A percentile compares a stretch with the other conserved stretches of the same genome.
These are phyloP conservation scores for Rhagophthalmus giganteus DNA, from an alignment of 2,888 invertebrate genomes.

Conservation along the genomic window DNA sequence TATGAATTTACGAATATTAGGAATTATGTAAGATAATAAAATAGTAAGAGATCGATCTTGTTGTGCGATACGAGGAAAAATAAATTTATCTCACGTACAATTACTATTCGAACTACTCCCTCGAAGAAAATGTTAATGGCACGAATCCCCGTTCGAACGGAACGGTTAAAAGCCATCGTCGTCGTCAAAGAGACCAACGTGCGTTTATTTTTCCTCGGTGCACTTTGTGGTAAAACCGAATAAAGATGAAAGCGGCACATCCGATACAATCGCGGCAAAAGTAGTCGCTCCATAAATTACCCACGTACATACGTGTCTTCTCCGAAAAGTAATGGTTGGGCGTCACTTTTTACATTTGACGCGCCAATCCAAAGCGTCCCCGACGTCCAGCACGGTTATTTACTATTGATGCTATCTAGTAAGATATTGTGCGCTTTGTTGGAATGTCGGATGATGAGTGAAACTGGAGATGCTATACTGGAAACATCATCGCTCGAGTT, in stretches of 20 bases:
- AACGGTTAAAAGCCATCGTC: conserved; percentile 24
- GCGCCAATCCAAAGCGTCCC: conserved; percentile 31
- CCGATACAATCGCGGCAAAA: conserved; percentile 30
- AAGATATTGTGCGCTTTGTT: conserved; percentile 28
- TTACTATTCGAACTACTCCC: conserved; percentile 15
- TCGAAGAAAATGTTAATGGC: conserved; percentile 28
- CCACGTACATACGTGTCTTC: conserved; percentile 34
- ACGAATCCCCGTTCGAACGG: conserved; percentile 26
- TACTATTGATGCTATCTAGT: conserved; percentile 26
- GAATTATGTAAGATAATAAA: too few relatives aligned
- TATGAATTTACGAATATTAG: too few relatives aligned
- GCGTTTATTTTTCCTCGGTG: conserved; percentile 28
- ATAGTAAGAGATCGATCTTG: too few relatives aligned
- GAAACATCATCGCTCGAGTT: conserved; percentile 14
- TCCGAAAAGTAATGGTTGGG: conserved; percentile 35
- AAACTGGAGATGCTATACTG: conserved; percentile 24
- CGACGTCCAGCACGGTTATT: conserved; percentile 29
- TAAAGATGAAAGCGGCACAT: conserved; percentile 32
- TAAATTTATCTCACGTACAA: too few relatives aligned
- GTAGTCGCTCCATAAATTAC: conserved; percentile 33
- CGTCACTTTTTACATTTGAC: conserved; percentile 34
- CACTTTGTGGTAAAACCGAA: conserved; percentile 23
- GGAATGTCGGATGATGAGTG: conserved; percentile 28
- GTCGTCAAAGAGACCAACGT: conserved; percentile 27
- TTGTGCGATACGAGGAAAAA: too few relatives aligned